Evolutionary conservation across 2,888 invertebrate genomes (phyloP).

Genomic region (Acanthosepion lycidas): DNA sequence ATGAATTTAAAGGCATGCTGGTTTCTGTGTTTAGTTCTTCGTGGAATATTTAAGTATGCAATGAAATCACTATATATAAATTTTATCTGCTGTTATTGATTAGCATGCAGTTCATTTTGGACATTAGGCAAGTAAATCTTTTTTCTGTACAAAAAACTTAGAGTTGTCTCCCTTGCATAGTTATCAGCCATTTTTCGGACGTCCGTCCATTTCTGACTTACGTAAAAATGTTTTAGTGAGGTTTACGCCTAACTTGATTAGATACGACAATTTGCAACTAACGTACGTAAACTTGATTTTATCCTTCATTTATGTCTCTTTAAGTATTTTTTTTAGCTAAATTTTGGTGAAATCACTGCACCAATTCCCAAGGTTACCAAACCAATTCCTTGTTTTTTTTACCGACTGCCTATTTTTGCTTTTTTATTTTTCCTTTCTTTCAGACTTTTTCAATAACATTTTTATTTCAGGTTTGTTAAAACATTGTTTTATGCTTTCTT

Average conservation of each 20-base stretch:
- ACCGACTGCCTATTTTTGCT: too few species aligned
- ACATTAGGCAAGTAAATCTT: background rate
- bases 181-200: background rate
- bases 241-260: background rate
- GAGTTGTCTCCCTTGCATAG: background rate
- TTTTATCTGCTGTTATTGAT: too few species aligned
- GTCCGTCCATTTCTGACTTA: background rate
- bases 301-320: background rate
- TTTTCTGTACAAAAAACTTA: background rate
- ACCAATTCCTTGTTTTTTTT: too few species aligned
- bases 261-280: background rate
- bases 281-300: background rate
- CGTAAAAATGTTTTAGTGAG: background rate
- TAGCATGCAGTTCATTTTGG: background rate
- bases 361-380: background rate
- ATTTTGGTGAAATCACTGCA: background rate
- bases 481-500: too few species aligned
- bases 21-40: too few species aligned
- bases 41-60: too few species aligned
- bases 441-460: too few species aligned
- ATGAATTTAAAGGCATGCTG: too few species aligned
- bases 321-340: background rate
- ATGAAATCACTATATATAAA: too few species aligned
- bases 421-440: too few species aligned
- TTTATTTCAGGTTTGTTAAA: too few species aligned